Evolutionary conservation across 2,888 invertebrate species (phyloP).

Genomic region (Caenorhabditis afra): DNA sequence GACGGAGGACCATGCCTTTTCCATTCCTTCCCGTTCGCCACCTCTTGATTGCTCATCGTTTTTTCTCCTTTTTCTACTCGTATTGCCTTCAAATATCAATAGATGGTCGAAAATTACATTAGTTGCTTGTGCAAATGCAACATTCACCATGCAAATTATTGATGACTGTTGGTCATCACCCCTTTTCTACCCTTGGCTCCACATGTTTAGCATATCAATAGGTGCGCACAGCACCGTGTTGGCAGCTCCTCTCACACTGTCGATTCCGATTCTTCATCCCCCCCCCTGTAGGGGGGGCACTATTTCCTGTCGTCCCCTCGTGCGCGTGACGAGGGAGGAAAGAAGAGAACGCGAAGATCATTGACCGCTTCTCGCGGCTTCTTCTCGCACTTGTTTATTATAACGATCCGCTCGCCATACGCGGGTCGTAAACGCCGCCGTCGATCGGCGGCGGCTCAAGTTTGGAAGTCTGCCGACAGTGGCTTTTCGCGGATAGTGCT

Average conservation of each 20-base stretch:
- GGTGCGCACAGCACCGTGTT: constrained; percentile 2
- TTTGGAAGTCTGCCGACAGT: constrained; percentile 29
- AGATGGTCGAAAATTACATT: constrained; percentile 2
- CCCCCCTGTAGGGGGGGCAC: background rate
- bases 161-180: background rate
- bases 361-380: background rate
- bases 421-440: constrained; percentile 19
- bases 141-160: constrained; percentile 25
- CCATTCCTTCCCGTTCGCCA: background rate
- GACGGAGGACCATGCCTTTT: background rate
- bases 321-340: background rate
- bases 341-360: too few relatives aligned
- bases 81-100: background rate
- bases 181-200: background rate
- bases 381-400: constrained; percentile 19
- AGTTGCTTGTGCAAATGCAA: constrained; percentile 3
- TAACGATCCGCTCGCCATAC: constrained; percentile 4
- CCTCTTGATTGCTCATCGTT: background rate
- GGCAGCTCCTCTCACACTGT: constrained; percentile 13
- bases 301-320: constrained; percentile 10
- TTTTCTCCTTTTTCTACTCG: background rate
- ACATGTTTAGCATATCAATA: constrained; percentile 22
- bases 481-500: constrained; percentile 45
- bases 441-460: constrained; percentile 1
- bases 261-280: constrained; percentile 8